Base-by-base conservation (phyloP, 2,113 vertebrate genomes). In the Dromaius novaehollandiae region DNA sequence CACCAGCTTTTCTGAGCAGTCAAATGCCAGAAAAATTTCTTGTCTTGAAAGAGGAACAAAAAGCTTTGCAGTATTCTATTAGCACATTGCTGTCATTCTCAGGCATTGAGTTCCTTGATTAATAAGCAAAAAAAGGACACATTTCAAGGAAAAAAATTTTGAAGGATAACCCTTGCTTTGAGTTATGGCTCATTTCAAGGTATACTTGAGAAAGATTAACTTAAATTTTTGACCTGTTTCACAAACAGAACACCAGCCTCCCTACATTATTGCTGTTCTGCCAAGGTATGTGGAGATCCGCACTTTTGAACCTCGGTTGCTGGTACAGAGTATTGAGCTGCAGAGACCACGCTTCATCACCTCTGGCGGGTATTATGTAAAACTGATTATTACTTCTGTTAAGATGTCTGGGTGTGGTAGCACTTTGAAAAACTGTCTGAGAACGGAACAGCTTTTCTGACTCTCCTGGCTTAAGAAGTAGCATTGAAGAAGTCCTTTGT, bases 311-410 rank as follows among this genome's bases (percentile, higher is more conserved):
- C 99, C 99, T 0, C 98, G 99, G 70, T 98, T 99, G 93, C 98
- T 99, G 95, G 99, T 99, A 51, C 99, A 99, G 98, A 99, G 99
- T 24, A 99, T 99, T 58, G 99, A 99, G 97, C 96, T 99, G 89
- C 99, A 99, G 94, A 99, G 99, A 40, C 99, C 99, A 4, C 99
- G 99, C 42, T 99, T 99, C 97, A 99, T 99, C 98, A 98, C 98
- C 40, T 99, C 99, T 0, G 99, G 99, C 82, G 99, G 99, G 99
- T 99, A 96, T 22, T 30, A 11, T n/a, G 6, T 22, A 1, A 2
- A 40, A 4, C 55, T 73, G 48, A 8, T 21, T 11, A 2, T 15
- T 81, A 9, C 51, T 88, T 26, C 17, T 82, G 6, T 24, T 8
- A 14, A 44, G 17, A 38, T 89, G 28, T 26, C 36, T 89, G 85